Evolutionary conservation across 2,113 vertebrate species (phyloP).

Genomic region (Stegastes partitus): DNA sequence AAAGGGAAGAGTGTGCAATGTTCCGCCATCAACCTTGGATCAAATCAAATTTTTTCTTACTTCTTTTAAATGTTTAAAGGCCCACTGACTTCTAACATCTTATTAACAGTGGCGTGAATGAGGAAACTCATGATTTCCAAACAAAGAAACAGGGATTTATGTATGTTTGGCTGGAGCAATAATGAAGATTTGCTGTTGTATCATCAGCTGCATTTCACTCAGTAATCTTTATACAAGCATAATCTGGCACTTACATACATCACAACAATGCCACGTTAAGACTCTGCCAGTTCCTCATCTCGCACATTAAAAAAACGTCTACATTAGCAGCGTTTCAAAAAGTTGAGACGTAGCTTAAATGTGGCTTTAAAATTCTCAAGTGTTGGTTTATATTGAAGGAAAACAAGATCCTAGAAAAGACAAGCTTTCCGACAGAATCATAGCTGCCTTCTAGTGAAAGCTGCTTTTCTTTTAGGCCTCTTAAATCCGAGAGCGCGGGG

Average conservation of each 20-base stretch:
- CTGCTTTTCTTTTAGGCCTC: slow-evolving; percentile 74
- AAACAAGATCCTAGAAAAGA: background rate
- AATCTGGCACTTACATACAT: slow-evolving; percentile 56
- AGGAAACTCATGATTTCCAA: background rate
- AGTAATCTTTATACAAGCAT: slow-evolving; percentile 45
- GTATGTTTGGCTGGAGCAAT: slow-evolving; percentile 19
- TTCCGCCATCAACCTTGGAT: too few relatives aligned
- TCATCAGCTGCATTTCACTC: slow-evolving; percentile 26
- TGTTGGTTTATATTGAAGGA: background rate
- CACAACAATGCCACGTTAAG: slow-evolving; percentile 32
- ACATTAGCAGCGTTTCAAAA: background rate
- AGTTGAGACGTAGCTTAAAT: background rate
- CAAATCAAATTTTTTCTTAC: too few relatives aligned
- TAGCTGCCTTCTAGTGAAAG: slow-evolving; percentile 60
- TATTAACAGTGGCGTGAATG: background rate
- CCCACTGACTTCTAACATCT: background rate
- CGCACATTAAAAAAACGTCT: background rate
- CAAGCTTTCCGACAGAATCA: slow-evolving; percentile 5
- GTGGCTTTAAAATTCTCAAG: background rate
- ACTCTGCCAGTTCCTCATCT: background rate
- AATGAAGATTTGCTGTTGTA: slow-evolving; percentile 12
- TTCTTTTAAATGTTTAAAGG: background rate
- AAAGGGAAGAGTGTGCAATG: too few relatives aligned
- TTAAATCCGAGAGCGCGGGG: slow-evolving; percentile 61
- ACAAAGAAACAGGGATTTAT: slow-evolving; percentile 6